Evolutionary conservation across 2,113 vertebrate genomes (phyloP).

Genomic region (Cynopterus brachyotis): DNA sequence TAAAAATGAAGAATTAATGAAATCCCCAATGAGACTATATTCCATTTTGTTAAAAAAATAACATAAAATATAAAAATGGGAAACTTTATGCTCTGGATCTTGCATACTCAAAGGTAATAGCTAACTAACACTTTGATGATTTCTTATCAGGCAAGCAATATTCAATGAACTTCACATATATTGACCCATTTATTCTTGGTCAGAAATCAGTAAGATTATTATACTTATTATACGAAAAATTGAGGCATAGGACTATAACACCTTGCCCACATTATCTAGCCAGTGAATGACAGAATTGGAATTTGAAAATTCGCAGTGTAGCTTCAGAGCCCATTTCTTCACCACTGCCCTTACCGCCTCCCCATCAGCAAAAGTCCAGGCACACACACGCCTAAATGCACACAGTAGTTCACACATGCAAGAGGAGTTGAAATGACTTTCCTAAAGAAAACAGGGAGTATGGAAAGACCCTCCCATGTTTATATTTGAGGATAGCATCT

Average conservation of each 20-base stretch:
- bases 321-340: neutral
- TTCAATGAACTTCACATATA: neutral
- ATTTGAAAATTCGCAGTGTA: neutral
- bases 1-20: neutral
- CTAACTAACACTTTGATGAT: neutral
- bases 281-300: neutral
- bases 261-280: neutral
- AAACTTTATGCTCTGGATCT: neutral
- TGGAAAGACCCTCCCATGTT: neutral
- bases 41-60: neutral
- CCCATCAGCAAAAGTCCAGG: neutral
- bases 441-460: neutral
- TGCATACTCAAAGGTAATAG: neutral
- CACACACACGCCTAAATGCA: neutral
- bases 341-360: rapidly evolving
- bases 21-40: neutral
- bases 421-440: neutral
- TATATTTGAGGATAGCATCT: neutral
- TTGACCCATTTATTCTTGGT: neutral
- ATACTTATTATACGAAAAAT: neutral
- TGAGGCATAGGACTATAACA: neutral
- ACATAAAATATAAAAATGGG: neutral
- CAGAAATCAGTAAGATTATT: neutral
- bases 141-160: neutral
- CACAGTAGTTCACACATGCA: neutral